phyloP scores from a whole-genome alignment of 2,888 invertebrate genomes.

The Trachelus stipa region DNA sequence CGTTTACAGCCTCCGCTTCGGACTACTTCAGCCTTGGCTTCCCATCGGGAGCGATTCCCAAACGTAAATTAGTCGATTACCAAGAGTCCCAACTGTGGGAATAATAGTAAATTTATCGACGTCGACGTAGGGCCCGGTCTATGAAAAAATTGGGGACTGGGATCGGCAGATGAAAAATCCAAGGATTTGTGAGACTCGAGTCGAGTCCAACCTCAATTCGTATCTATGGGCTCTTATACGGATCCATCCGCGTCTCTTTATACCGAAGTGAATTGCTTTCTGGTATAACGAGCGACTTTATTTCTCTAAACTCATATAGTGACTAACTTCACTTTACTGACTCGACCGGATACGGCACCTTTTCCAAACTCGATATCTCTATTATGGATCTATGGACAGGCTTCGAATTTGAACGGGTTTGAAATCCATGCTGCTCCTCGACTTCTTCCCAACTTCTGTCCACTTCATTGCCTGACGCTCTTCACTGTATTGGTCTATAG shows the following conservation, averaged over 20 bases:
- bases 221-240: not conserved
- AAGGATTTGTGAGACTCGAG: not conserved
- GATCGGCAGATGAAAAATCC: not conserved
- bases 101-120: constrained; percentile 4
- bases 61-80: not conserved
- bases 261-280: not conserved
- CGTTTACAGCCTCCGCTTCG: not conserved
- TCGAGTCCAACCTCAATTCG: not conserved
- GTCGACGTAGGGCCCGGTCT: not conserved
- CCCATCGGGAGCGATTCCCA: not conserved
- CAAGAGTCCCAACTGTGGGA: not conserved
- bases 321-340: not conserved
- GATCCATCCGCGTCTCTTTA: not conserved
- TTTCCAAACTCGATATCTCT: not conserved
- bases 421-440: not conserved
- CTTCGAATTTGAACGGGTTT: not conserved
- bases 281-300: not conserved
- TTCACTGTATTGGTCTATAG: not conserved
- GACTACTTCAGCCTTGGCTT: not conserved
- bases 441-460: not conserved
- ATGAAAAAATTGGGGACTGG: not conserved
- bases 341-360: not conserved
- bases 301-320: not conserved
- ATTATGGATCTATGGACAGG: not conserved
- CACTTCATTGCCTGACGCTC: not conserved